Evolutionary conservation across 2,888 invertebrate species (phyloP).

Genomic region (Drosophila setosimentum): DNA sequence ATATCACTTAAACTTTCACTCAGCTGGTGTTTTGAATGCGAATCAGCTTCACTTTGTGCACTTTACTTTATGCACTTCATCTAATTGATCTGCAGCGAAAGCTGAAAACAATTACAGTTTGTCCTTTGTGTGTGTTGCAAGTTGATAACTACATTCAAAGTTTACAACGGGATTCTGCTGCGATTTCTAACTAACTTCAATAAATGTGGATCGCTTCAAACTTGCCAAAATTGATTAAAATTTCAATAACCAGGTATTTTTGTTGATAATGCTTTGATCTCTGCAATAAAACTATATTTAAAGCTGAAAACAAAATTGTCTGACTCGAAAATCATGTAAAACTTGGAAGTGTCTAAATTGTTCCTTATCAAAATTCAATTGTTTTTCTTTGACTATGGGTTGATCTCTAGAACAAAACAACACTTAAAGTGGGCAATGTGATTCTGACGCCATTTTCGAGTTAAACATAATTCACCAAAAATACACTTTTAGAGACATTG

Average conservation of each 20-base stretch:
- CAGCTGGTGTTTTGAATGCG: conserved; percentile 9
- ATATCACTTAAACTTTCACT: conserved; percentile 53
- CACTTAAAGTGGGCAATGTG: not conserved
- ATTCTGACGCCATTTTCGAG: too few relatives aligned
- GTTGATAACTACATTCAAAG: too few relatives aligned
- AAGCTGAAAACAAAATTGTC: not conserved
- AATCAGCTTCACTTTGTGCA: conserved; percentile 11
- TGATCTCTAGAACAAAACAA: not conserved
- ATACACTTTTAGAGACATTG: not conserved
- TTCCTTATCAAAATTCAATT: too few relatives aligned
- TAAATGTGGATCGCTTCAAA: too few relatives aligned
- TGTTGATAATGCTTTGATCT: not conserved
- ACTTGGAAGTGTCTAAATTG: too few relatives aligned
- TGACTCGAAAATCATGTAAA: accelerated
- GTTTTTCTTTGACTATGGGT: not conserved
- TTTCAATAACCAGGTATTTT: not conserved
- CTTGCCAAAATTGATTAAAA: not conserved
- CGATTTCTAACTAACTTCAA: too few relatives aligned
- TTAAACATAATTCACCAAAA: not conserved
- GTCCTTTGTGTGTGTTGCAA: not conserved
- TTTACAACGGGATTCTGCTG: too few relatives aligned
- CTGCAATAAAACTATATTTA: not conserved
- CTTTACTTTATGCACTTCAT: conserved; percentile 24
- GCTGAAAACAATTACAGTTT: conserved; percentile 2
- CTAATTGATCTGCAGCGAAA: conserved; percentile 37